Base-by-base conservation (phyloP, 2,113 vertebrate genomes). In the Eurypyga helias region DNA sequence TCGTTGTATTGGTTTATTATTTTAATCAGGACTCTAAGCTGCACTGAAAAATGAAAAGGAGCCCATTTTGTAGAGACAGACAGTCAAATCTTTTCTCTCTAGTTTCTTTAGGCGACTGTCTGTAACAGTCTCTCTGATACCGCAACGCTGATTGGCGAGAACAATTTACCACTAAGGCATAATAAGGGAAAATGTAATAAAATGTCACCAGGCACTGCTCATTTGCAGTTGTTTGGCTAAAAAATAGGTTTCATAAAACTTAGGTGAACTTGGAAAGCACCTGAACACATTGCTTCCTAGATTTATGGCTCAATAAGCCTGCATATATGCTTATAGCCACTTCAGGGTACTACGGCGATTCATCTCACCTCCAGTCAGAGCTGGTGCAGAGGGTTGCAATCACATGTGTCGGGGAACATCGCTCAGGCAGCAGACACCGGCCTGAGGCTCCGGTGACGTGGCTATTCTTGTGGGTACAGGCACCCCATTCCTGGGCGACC, bases 231-330 rank as follows among this genome's bases (percentile, higher is more conserved):
- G 92, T 97, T 98, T 96, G 97, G 96, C 73, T 97, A 97, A 98
- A 97, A 97, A 97, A 98, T 97, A 94, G 95, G 85, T 97, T 98
- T 98, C 96, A 98, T 98, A 98, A 98, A 97, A 96, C 58, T 91
- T 84, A 36, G 89, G 86, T 54, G 54, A 93, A 95, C 87, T 95
- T 94, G 58, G 58, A 83, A 97, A 93, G 83, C 96, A 96, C 85
- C 93, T 92, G 88, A 93, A 90, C 92, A 67, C 55, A 11, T 80
- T 84, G 54, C 62, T 96, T 62, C 87, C 82, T 60, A 93, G 96
- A 98, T 97, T 97, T 95, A 97, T 97, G 83, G 61, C 78, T 92
- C 90, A 97, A 96, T 98, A 97, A 98, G 79, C 49, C 41, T 79
- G 60, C 84, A 76, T 95, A 89, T 96, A 92, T 96, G 94, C 71